A percentile compares a stretch with the other conserved stretches of the same genome.
These are phyloP conservation scores for Umimayanthus chanpuru DNA, from an alignment of 92 coral and sea anemone genomes.

Conservation along the genomic window DNA sequence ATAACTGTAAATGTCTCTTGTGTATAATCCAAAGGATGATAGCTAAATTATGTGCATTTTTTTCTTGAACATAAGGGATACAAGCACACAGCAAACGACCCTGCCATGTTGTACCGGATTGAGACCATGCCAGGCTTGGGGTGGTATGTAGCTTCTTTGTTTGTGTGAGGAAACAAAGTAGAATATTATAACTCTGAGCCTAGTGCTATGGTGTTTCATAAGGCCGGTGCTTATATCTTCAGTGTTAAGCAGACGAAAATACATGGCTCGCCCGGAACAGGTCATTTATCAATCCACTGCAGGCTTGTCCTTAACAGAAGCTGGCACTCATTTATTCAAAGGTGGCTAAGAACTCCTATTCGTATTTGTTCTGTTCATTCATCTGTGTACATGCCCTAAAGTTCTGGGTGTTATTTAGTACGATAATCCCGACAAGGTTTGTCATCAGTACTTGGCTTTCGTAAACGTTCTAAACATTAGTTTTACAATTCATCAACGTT, in stretches of 20 bases:
- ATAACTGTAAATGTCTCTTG: background rate
- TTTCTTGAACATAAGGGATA: conserved; percentile 59
- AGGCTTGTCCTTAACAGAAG: no score
- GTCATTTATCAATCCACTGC: no score
- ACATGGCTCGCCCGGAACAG: no score
- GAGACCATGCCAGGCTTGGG: conserved; percentile 93
- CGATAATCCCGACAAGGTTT: no score
- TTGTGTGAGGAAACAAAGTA: background rate
- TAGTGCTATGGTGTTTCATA: background rate
- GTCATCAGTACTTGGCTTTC: no score
- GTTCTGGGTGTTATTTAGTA: no score
- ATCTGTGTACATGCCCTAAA: no score
- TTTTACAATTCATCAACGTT: no score
- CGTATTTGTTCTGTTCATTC: no score
- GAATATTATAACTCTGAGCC: background rate
- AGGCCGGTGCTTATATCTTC: background rate
- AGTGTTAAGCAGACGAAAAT: background rate
- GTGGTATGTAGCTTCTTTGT: conserved; percentile 65
- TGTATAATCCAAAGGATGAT: background rate
- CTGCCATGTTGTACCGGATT: conserved; percentile 73
- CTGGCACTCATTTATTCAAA: no score
- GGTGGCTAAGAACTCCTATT: no score
- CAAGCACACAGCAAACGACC: conserved; percentile 68
- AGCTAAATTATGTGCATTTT: background rate
- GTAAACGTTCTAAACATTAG: no score